Evolutionary conservation across 2,797 vertebrate species (phyloP).

Genomic region (Coluber constrictor): DNA sequence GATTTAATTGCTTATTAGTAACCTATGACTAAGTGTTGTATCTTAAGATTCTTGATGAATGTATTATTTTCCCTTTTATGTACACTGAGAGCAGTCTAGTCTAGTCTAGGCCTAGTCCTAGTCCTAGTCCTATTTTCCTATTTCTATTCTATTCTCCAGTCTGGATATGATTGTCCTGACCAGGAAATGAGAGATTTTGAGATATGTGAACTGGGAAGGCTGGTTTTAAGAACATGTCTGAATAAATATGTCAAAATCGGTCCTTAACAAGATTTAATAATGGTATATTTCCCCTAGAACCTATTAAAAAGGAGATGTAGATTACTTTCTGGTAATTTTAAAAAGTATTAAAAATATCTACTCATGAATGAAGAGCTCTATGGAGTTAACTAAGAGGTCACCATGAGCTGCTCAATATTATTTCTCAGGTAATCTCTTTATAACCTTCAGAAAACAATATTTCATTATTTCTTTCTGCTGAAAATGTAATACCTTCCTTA

Average conservation of each 20-base stretch:
- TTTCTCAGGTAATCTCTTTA: slow-evolving; percentile 12
- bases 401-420: background rate
- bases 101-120: too few relatives aligned
- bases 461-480: slow-evolving; percentile 7
- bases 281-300: background rate
- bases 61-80: too few relatives aligned
- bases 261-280: background rate
- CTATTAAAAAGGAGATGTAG: background rate
- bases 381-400: background rate
- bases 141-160: background rate
- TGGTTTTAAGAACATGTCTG: background rate
- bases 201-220: background rate
- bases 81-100: too few relatives aligned
- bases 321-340: background rate
- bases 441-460: background rate
- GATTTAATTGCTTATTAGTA: too few relatives aligned
- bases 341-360: background rate
- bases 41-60: too few relatives aligned
- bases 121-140: too few relatives aligned
- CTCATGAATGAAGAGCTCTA: background rate
- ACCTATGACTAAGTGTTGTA: too few relatives aligned
- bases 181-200: background rate
- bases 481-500: background rate
- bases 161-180: background rate
- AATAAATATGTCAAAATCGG: background rate